Evolutionary conservation across 2,113 vertebrate genomes (phyloP).

Genomic region (Crotalus horridus): DNA sequence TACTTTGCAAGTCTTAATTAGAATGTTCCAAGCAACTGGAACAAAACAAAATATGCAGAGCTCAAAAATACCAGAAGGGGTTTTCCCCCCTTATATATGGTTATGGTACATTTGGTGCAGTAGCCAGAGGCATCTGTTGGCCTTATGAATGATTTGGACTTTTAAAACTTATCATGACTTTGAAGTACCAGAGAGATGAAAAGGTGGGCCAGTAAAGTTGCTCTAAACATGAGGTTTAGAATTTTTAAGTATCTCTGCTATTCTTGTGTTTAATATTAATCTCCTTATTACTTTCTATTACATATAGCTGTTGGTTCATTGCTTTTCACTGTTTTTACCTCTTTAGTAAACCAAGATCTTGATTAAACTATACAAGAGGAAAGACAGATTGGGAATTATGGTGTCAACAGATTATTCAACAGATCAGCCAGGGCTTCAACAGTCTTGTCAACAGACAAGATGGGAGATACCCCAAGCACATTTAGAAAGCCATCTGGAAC

Average conservation of each 20-base stretch:
- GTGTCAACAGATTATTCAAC: background rate
- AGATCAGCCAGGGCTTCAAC: background rate
- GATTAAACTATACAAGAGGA: background rate
- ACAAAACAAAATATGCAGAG: accelerated
- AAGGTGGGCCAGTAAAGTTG: background rate
- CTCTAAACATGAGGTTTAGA: background rate
- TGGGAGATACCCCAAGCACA: background rate
- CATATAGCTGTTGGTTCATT: background rate
- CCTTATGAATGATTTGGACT: background rate
- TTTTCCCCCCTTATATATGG: accelerated
- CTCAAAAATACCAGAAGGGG: background rate
- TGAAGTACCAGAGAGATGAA: background rate
- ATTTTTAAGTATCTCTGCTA: background rate
- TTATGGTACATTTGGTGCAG: background rate
- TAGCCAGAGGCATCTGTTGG: no score
- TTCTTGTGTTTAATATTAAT: background rate
- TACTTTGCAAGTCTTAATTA: background rate
- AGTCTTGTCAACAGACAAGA: background rate
- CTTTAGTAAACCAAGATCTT: background rate
- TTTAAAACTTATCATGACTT: background rate
- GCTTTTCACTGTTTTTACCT: background rate
- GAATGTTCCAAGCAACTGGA: background rate
- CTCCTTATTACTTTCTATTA: background rate
- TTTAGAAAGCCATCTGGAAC: background rate
- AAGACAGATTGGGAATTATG: background rate